A percentile compares a stretch with the other conserved stretches of the same genome.
These are phyloP conservation scores for Drosophila equinoxialis DNA, from an alignment of 1,140 invertebrate species.

Conservation along the genomic window DNA sequence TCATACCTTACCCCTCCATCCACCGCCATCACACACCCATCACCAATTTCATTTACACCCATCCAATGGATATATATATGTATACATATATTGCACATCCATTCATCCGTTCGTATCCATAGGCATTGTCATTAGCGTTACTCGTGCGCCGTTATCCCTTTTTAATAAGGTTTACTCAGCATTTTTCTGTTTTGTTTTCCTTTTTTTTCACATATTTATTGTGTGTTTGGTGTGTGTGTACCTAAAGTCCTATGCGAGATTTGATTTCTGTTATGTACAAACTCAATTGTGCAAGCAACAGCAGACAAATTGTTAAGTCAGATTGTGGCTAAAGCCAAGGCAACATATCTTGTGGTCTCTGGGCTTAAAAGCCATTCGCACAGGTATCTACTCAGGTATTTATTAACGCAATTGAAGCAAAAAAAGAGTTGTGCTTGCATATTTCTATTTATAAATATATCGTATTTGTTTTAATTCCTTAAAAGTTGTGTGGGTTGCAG, in stretches of 20 bases:
- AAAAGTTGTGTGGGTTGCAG: too few relatives aligned
- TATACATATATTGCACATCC: conserved; percentile 15
- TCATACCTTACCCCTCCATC: not conserved
- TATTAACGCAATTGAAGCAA: conserved; percentile 2
- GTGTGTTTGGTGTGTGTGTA: conserved; percentile 33
- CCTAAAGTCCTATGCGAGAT: conserved; percentile 59
- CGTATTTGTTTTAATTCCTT: too few relatives aligned
- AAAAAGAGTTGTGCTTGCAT: too few relatives aligned
- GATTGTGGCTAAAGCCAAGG: conserved; percentile 28
- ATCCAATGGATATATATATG: conserved; percentile 19
- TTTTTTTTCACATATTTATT: conserved; percentile 42
- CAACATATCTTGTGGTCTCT: conserved; percentile 1
- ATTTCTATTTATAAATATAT: too few relatives aligned
- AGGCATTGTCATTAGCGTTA: conserved; percentile 74
- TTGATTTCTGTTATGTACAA: conserved; percentile 59
- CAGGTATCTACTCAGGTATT: not conserved
- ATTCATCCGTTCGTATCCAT: conserved; percentile 39
- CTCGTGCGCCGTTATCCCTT: conserved; percentile 76
- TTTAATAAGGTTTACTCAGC: conserved; percentile 81
- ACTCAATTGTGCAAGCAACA: conserved; percentile 57
- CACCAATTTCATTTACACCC: conserved; percentile 32
- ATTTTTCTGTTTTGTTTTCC: conserved; percentile 58
- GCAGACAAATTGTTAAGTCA: conserved; percentile 37
- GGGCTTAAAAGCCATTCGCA: not conserved
- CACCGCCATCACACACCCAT: conserved; percentile 17